These are phyloP conservation scores for Xestoiulus laeticollis DNA, from an alignment of 2,888 invertebrate genomes.

Conservation along the genomic window DNA sequence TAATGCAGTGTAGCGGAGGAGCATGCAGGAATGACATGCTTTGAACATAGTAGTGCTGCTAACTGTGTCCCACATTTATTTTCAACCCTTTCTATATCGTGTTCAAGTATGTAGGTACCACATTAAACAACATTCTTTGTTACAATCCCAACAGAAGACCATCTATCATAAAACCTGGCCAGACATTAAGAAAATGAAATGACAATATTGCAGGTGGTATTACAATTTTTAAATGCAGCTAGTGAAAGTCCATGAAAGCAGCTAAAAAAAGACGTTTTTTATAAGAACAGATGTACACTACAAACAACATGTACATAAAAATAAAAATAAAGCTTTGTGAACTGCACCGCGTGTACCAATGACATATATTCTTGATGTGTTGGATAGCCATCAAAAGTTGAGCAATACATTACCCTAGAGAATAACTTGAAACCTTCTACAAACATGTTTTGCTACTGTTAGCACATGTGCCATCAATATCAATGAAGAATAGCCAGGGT, in stretches of 20 bases:
- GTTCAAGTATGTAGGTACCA: not conserved
- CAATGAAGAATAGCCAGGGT: not conserved
- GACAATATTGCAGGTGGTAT: not conserved
- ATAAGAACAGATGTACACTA: not conserved
- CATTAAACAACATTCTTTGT: not conserved
- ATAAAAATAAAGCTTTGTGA: not conserved
- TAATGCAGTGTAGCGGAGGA: no score
- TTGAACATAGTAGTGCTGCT: not conserved
- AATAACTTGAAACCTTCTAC: conserved; percentile 3
- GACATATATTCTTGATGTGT: not conserved
- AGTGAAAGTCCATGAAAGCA: not conserved
- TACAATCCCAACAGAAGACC: not conserved
- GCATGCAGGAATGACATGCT: no score
- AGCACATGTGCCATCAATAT: not conserved
- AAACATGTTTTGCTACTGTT: conserved; percentile 28
- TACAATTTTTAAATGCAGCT: not conserved
- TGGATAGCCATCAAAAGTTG: not conserved
- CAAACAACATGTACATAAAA: not conserved
- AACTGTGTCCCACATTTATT: not conserved
- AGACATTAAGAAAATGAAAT: not conserved
- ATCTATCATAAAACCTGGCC: not conserved
- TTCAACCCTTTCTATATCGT: not conserved
- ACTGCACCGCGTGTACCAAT: not conserved
- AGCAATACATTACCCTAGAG: conserved; percentile 1
- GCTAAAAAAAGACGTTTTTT: not conserved